Percentiles rank a stretch among this genome's conserved stretches.
Evolutionary conservation across 2,888 invertebrate genomes (phyloP).

Genomic region (Drosophila sordidapex): DNA sequence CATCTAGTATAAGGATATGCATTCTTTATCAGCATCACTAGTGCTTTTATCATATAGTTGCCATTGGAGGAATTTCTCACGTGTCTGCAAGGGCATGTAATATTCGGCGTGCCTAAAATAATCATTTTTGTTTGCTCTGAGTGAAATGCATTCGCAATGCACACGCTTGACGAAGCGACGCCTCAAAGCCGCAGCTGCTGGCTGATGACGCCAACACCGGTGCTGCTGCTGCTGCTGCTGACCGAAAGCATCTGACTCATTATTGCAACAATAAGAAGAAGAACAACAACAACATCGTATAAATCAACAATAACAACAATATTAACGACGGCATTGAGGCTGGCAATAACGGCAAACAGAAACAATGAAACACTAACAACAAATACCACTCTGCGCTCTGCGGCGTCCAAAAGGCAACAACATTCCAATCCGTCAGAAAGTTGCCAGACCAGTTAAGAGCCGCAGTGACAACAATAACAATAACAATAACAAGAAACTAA

Average conservation of each 20-base stretch:
- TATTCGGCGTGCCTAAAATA: neutral
- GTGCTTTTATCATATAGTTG: neutral
- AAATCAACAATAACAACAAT: conserved; percentile 44
- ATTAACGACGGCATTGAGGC: conserved; percentile 54
- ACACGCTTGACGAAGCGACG: conserved; percentile 35
- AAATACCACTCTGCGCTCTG: conserved; percentile 14
- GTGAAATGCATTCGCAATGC: conserved; percentile 53
- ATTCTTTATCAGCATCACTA: too few species aligned
- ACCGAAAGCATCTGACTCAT: conserved; percentile 42
- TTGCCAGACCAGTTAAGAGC: conserved; percentile 76
- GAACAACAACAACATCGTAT: conserved; percentile 12
- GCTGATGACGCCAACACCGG: conserved; percentile 3
- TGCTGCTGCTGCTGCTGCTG: neutral
- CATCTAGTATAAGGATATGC: too few species aligned
- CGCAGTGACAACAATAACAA: conserved; percentile 39
- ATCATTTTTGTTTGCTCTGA: neutral
- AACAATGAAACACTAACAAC: conserved; percentile 31
- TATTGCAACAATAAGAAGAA: conserved; percentile 26
- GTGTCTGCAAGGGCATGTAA: neutral
- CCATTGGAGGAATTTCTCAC: neutral
- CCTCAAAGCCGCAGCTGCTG: conserved; percentile 4
- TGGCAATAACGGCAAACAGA: conserved; percentile 27
- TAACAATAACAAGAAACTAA: conserved; percentile 43
- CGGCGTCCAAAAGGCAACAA: conserved; percentile 70
- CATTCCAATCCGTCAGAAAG: conserved; percentile 69